phyloP scores from a whole-genome alignment of 2,113 vertebrate genomes.

The Syngnathus scovelli region DNA sequence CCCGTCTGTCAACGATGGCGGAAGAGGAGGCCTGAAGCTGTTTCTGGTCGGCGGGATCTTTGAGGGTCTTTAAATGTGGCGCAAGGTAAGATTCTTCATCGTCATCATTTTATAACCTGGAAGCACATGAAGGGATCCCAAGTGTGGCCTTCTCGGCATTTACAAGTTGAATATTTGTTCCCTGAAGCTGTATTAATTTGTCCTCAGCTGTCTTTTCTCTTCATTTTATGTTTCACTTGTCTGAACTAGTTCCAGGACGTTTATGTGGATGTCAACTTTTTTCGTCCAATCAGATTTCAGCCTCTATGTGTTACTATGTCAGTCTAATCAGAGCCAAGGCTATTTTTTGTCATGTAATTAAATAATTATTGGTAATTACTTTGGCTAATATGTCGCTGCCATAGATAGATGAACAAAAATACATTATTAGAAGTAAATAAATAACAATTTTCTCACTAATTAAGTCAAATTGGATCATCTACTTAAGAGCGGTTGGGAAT shows the following conservation, averaged over 20 bases:
- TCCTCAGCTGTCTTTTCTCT: neutral
- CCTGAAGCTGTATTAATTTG: neutral
- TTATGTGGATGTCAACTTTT: neutral
- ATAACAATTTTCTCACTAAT: neutral
- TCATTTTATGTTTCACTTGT: no score
- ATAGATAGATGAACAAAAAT: no score
- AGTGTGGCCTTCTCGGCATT: constrained; percentile 9
- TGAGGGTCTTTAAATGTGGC: neutral
- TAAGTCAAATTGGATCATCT: neutral
- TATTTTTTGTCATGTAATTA: no score
- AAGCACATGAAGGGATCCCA: constrained; percentile 35
- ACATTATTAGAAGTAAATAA: neutral
- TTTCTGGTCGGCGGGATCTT: constrained; percentile 16
- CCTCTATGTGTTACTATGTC: neutral
- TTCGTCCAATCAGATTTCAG: neutral
- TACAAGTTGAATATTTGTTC: neutral
- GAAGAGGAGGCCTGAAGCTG: constrained; percentile 16
- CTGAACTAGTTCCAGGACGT: neutral
- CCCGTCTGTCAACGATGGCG: constrained; percentile 26
- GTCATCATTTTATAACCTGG: constrained; percentile 51
- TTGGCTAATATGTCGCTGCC: no score
- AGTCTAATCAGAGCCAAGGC: no score
- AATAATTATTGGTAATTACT: no score
- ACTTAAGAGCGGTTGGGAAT: neutral
- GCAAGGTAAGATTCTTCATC: neutral